A percentile compares a stretch with the other conserved stretches of the same genome.
Evolutionary conservation across 2,113 vertebrate species (phyloP).

Genomic region (Lonchura striata): DNA sequence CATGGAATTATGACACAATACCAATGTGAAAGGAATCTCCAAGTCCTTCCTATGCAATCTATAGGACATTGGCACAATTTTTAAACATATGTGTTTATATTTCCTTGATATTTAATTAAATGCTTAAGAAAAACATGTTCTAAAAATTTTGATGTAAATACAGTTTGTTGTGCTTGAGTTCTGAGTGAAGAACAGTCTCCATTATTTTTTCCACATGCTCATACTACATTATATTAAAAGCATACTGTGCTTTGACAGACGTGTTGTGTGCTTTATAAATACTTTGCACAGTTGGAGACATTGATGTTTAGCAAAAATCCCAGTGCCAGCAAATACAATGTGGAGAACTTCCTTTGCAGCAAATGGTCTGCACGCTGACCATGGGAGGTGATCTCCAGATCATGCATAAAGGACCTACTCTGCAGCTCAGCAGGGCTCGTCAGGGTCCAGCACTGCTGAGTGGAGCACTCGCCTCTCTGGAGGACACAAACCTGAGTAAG

Average conservation of each 20-base stretch:
- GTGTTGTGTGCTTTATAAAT: conserved; percentile 48
- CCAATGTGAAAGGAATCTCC: conserved; percentile 24
- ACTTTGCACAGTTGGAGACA: conserved; percentile 46
- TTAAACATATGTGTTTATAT: not conserved
- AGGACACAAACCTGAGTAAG: not conserved
- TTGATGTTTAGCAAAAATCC: conserved; percentile 19
- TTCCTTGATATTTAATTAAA: conserved; percentile 39
- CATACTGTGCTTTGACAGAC: conserved; percentile 33
- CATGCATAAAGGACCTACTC: not conserved
- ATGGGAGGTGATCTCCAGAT: not conserved
- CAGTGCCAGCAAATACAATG: not conserved
- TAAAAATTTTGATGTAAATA: conserved; percentile 60
- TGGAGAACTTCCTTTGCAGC: not conserved
- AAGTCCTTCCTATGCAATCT: not conserved
- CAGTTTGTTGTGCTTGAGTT: conserved; percentile 38
- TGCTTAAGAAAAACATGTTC: conserved; percentile 37
- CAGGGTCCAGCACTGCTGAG: not conserved
- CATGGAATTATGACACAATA: not conserved
- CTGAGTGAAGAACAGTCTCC: conserved; percentile 41
- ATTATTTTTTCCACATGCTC: conserved; percentile 54
- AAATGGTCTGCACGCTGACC: not conserved
- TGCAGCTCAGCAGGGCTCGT: not conserved
- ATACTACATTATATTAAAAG: conserved; percentile 4
- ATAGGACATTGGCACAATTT: not conserved
- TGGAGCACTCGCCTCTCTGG: not conserved